Evolutionary conservation across 2,797 vertebrate genomes (phyloP).

Genomic region (Pteropus rufus): DNA sequence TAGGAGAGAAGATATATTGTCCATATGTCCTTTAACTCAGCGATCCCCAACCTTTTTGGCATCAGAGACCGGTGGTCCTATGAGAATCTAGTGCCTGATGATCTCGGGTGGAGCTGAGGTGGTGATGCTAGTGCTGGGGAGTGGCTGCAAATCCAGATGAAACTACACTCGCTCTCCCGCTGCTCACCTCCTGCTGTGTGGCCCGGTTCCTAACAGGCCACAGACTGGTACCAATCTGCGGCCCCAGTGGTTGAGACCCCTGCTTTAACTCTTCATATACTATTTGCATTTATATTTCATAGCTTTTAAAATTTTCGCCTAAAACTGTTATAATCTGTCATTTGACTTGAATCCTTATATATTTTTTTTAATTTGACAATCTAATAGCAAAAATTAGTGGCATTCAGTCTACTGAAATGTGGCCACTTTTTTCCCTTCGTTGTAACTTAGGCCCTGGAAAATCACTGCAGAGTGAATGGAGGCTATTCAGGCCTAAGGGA

Average conservation of each 20-base stretch:
- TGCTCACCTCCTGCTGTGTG: too few species aligned
- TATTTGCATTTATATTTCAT: not conserved
- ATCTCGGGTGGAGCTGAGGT: too few species aligned
- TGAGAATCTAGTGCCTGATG: too few species aligned
- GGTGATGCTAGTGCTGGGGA: too few species aligned
- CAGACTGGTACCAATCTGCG: too few species aligned
- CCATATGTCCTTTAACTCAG: not conserved
- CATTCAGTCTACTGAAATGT: not conserved
- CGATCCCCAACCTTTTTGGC: too few species aligned
- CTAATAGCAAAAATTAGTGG: not conserved
- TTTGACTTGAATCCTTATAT: not conserved
- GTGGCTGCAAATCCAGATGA: too few species aligned
- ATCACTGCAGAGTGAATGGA: slow-evolving; percentile 92
- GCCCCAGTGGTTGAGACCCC: too few species aligned
- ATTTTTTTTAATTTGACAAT: slow-evolving; percentile 46
- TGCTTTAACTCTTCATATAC: not conserved
- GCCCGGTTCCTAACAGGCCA: too few species aligned
- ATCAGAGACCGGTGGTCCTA: too few species aligned
- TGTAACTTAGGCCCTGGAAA: slow-evolving; percentile 91
- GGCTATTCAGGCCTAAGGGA: slow-evolving; percentile 96
- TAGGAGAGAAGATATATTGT: not conserved
- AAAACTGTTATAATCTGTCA: not conserved
- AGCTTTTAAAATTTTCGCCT: slow-evolving; percentile 52
- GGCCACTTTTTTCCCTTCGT: not conserved
- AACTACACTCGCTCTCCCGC: too few species aligned